Base-by-base conservation (phyloP, 30 jellyfish, hydroid and myxozoan genomes). In the Chironex yamaguchii region DNA sequence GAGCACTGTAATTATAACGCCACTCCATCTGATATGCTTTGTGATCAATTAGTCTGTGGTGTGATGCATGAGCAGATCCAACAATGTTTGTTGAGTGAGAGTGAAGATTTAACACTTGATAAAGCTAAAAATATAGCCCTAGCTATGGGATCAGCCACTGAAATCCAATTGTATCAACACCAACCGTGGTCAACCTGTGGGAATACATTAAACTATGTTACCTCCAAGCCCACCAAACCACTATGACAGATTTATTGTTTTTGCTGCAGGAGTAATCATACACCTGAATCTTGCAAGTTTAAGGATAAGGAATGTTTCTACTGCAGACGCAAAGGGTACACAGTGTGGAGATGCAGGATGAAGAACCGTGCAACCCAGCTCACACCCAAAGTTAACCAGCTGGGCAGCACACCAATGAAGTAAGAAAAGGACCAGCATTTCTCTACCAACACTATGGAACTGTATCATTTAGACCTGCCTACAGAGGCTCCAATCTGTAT, bases 111-210 rank as follows among this genome's bases (percentile, higher is more conserved):
- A 30, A 29, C n/a, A n/a, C n/a, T n/a, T n/a, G n/a, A n/a, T n/a
- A n/a, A n/a, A n/a, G n/a, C n/a, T n/a, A n/a, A n/a, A n/a, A n/a
- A n/a, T n/a, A 29, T 70, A 29, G 34, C 76, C 3, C 84, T 2
- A 70, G 68, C 84, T 22, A 70, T 70, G 84, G 84, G 35, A 35
- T 25, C 84, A 70, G 84, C 84, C 3, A 71, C 84, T 29, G 22
- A 24, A 20, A 70, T 70, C 3, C 84, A 70, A 28, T n/a, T 68
- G 14, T 31, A 70, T 70, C n/a, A n/a, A n/a, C 84, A 70, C 31
- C 65, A 70, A 30, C 31, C 72, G 71, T 71, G 29, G 68, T 11
- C 22, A 22, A 28, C 84, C 2, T 29, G 23, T 49, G 35, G 3
- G 4, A 68, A 2, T 26, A 70, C 31, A 35, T 11, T n/a, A 4